Evolutionary conservation across 2,113 vertebrate genomes (phyloP).

Genomic region (Salvelinus alpinus): DNA sequence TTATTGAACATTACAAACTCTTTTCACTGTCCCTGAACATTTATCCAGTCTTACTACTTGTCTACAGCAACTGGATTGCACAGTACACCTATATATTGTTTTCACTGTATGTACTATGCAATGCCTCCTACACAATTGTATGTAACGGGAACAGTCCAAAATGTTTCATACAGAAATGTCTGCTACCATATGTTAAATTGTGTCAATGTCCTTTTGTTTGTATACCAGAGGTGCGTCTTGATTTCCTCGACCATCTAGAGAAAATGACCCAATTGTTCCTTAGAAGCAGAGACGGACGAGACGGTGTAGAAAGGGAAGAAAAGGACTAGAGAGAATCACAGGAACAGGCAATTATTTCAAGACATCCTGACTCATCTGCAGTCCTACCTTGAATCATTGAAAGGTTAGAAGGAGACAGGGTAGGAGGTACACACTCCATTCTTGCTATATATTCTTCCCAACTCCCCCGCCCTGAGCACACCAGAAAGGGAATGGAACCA

Average conservation of each 20-base stretch:
- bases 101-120: background rate
- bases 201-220: background rate
- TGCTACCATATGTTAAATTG: background rate
- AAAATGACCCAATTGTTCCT: slow-evolving; percentile 9
- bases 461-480: slow-evolving; percentile 28
- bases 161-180: background rate
- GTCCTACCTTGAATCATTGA: slow-evolving; percentile 55
- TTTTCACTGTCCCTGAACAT: no score
- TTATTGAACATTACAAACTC: no score
- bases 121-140: background rate
- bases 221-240: background rate
- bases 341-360: slow-evolving; percentile 58
- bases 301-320: slow-evolving; percentile 4
- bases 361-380: slow-evolving; percentile 47
- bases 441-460: slow-evolving; percentile 32
- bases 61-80: background rate
- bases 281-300: background rate
- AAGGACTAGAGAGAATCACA: slow-evolving; percentile 10
- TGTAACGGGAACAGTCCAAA: background rate
- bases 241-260: background rate
- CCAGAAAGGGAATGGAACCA: slow-evolving; percentile 7
- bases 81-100: background rate
- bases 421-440: slow-evolving; percentile 12
- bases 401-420: slow-evolving; percentile 43
- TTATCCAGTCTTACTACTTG: background rate